These are phyloP conservation scores for Ornithoptera priamus DNA, from an alignment of 2,888 invertebrate genomes.

Conservation along the genomic window DNA sequence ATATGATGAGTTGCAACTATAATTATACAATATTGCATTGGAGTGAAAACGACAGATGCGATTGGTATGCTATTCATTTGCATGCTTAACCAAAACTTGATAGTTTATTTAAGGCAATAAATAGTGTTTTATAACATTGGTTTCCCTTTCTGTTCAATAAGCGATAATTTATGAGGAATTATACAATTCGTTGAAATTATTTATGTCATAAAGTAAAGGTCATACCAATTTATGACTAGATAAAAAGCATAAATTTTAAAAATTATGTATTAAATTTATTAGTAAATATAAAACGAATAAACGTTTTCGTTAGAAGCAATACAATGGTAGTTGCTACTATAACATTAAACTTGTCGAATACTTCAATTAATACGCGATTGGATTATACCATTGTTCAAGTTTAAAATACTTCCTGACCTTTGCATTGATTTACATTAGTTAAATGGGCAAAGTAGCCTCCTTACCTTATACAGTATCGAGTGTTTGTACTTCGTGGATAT, in stretches of 20 bases:
- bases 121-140: conserved; percentile 5
- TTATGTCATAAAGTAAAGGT: neutral
- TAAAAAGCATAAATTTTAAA: neutral
- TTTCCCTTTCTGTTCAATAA: conserved; percentile 17
- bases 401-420: neutral
- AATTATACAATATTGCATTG: conserved; percentile 14
- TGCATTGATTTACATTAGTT: neutral
- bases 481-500: neutral
- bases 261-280: neutral
- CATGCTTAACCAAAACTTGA: conserved; percentile 9
- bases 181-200: neutral
- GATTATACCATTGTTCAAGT: neutral
- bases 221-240: neutral
- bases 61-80: conserved; percentile 2
- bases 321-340: neutral
- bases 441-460: neutral
- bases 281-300: neutral
- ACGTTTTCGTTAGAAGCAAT: neutral
- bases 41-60: conserved; percentile 28
- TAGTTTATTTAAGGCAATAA: conserved; percentile 17
- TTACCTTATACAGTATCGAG: neutral
- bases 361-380: neutral
- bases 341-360: neutral
- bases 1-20: conserved; percentile 15
- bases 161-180: neutral